A percentile compares a stretch with the other conserved stretches of the same genome.
phyloP scores from a whole-genome alignment of 2,113 vertebrate genomes.

The Indicator maculatus region DNA sequence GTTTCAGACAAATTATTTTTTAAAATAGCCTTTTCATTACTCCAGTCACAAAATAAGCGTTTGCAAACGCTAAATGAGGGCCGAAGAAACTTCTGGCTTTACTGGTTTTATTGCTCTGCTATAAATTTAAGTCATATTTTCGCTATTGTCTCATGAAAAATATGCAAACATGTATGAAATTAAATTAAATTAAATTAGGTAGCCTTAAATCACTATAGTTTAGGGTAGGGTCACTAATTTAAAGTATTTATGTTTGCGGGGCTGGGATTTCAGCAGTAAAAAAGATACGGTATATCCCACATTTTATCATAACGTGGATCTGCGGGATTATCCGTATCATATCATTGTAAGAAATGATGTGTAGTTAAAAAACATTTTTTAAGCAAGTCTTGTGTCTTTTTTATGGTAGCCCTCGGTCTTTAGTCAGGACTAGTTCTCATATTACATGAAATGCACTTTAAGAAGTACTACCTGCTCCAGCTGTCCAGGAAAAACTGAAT shows the following conservation, averaged over 20 bases:
- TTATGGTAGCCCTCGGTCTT: slow-evolving; percentile 73
- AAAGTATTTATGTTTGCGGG: slow-evolving; percentile 21
- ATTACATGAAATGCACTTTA: slow-evolving; percentile 78
- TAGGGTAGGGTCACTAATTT: slow-evolving; percentile 8
- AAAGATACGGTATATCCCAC: neutral
- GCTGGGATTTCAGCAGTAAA: neutral
- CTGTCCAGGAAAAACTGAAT: slow-evolving; percentile 82
- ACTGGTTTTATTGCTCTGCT: slow-evolving; percentile 6
- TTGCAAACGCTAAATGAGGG: slow-evolving; percentile 21
- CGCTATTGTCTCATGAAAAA: slow-evolving; percentile 36
- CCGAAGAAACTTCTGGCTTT: slow-evolving; percentile 42
- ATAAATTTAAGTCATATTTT: slow-evolving; percentile 21
- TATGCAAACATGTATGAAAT: slow-evolving; percentile 15
- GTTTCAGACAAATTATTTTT: slow-evolving; percentile 21
- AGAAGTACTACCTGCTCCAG: slow-evolving; percentile 82
- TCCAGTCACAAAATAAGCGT: slow-evolving; percentile 2
- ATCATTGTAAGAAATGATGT: slow-evolving; percentile 44
- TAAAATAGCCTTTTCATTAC: neutral
- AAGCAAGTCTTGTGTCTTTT: slow-evolving; percentile 67
- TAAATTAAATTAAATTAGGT: slow-evolving; percentile 6
- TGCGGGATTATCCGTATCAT: neutral
- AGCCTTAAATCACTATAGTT: slow-evolving; percentile 30
- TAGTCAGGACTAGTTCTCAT: slow-evolving; percentile 72
- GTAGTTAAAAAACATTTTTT: slow-evolving; percentile 67
- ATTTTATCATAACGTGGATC: neutral